phyloP scores from a whole-genome alignment of 2,888 invertebrate genomes.

The Pammene aurita region DNA sequence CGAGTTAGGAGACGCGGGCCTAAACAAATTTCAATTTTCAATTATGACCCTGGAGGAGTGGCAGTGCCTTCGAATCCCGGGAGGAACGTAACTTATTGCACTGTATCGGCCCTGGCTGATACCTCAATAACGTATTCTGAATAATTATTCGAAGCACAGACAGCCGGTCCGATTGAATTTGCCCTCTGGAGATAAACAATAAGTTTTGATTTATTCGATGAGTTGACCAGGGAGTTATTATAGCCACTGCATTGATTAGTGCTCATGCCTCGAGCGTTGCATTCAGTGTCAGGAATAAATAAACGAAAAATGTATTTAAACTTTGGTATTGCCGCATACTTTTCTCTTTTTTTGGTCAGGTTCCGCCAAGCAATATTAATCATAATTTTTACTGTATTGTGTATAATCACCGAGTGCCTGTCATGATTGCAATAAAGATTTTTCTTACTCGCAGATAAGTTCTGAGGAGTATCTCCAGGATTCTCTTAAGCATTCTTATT shows the following conservation, averaged over 20 bases:
- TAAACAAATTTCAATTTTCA: slow-evolving; percentile 83
- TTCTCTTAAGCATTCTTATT: slow-evolving; percentile 12
- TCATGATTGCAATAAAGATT: neutral
- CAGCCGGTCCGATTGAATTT: slow-evolving; percentile 62
- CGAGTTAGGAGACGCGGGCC: slow-evolving; percentile 76
- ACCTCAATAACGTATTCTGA: slow-evolving; percentile 75
- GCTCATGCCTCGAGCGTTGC: slow-evolving; percentile 19
- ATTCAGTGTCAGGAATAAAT: slow-evolving; percentile 4
- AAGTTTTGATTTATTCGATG: slow-evolving; percentile 53
- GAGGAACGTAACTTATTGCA: slow-evolving; percentile 77
- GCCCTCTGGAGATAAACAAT: slow-evolving; percentile 59
- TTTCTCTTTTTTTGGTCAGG: neutral
- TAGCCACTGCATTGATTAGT: slow-evolving; percentile 28
- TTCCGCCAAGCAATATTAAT: too few species aligned
- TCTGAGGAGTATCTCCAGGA: neutral
- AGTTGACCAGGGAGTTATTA: slow-evolving; percentile 40
- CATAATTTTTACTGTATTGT: too few species aligned
- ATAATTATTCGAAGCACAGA: slow-evolving; percentile 68
- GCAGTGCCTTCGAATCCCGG: slow-evolving; percentile 62
- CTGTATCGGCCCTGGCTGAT: slow-evolving; percentile 58
- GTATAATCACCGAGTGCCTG: too few species aligned
- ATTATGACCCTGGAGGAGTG: slow-evolving; percentile 73
- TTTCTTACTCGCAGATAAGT: neutral
- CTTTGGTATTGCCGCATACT: neutral
- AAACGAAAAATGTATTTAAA: neutral